A percentile compares a stretch with the other conserved stretches of the same genome.
These are phyloP conservation scores for Theristicus caerulescens DNA, from an alignment of 2,113 vertebrate species.

Conservation along the genomic window DNA sequence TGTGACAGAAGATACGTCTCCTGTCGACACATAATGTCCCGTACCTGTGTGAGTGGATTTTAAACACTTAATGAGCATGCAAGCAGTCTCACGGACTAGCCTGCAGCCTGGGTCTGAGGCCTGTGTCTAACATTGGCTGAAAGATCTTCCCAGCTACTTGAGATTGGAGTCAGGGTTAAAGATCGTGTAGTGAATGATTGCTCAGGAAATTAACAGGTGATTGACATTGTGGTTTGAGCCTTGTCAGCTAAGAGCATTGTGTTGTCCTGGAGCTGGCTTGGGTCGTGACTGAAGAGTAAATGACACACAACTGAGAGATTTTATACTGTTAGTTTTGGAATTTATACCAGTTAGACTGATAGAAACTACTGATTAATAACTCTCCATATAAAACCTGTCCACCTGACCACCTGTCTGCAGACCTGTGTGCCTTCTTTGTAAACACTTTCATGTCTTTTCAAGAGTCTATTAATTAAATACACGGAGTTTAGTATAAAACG, in stretches of 20 bases:
- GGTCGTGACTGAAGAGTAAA: conserved; percentile 65
- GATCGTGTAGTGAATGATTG: conserved; percentile 77
- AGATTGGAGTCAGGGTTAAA: conserved; percentile 84
- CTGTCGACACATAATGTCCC: conserved; percentile 88
- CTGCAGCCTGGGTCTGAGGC: conserved; percentile 77
- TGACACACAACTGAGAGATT: conserved; percentile 88
- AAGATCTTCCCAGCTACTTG: conserved; percentile 85
- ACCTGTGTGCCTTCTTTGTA: conserved; percentile 97
- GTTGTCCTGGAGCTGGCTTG: conserved; percentile 69
- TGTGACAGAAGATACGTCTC: conserved; percentile 84
- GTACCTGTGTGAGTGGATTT: conserved; percentile 36
- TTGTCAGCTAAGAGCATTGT: conserved; percentile 9
- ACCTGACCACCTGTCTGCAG: conserved; percentile 89
- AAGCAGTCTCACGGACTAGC: conserved; percentile 71
- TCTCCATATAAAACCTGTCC: conserved; percentile 85
- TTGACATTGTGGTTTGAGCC: conserved; percentile 68
- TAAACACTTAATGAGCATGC: conserved; percentile 59
- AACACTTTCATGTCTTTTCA: conserved; percentile 82
- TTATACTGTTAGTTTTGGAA: conserved; percentile 77
- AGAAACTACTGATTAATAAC: conserved; percentile 78
- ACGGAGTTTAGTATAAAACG: conserved; percentile 71
- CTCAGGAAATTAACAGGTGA: conserved; percentile 88
- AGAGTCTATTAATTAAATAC: conserved; percentile 81
- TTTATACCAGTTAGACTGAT: conserved; percentile 64
- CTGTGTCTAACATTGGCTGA: conserved; percentile 72